phyloP scores from a whole-genome alignment of 2,797 vertebrate species.

The Mionectes olivaceus region DNA sequence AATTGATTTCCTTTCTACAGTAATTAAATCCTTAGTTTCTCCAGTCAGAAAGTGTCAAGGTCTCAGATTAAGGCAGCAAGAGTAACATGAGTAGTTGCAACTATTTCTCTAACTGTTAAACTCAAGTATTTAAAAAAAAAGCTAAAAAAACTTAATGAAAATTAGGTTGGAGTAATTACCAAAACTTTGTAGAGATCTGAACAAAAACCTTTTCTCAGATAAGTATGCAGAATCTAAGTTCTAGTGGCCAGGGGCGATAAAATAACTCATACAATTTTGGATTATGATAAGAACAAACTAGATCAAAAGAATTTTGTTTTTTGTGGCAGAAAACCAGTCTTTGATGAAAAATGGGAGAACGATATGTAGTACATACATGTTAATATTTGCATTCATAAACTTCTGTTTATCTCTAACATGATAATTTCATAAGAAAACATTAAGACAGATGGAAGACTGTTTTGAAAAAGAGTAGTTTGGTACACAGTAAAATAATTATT shows the following conservation, averaged over 20 bases:
- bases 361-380: background rate
- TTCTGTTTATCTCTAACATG: background rate
- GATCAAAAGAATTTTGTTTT: background rate
- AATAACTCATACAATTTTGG: background rate
- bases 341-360: background rate
- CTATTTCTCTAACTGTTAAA: background rate
- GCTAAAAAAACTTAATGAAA: background rate
- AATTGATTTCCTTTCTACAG: background rate
- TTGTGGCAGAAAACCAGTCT: background rate
- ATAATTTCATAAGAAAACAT: background rate
- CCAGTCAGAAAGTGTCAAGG: background rate
- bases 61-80: background rate
- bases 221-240: background rate
- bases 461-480: background rate
- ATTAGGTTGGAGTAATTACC: background rate
- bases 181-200: background rate
- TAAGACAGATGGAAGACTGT: background rate
- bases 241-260: background rate
- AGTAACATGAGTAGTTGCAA: background rate
- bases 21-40: background rate
- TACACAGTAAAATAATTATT: background rate
- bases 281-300: background rate
- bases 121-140: background rate
- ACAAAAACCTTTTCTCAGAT: slow-evolving; percentile 17
- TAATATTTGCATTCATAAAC: background rate